A percentile compares a stretch with the other conserved stretches of the same genome.
Conservation (phyloP, 2,888 invertebrate species). For the Eristalis pertinax region DNA sequence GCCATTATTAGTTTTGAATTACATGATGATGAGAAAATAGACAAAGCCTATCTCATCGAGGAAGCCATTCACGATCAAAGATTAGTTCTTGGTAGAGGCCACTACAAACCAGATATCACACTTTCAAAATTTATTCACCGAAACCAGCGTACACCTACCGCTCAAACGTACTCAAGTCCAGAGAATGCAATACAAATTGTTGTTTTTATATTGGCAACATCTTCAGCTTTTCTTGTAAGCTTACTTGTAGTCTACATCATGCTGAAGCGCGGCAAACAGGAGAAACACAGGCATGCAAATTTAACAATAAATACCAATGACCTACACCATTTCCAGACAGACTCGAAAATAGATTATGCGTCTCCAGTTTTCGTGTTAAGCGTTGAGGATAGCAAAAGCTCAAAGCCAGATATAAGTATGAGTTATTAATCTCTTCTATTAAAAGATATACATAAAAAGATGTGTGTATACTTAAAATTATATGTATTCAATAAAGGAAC, state of each 20-base stretch:
- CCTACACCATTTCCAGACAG: constrained; percentile 71
- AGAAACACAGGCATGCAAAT: constrained; percentile 60
- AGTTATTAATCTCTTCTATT: constrained; percentile 22
- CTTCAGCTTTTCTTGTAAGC: constrained; percentile 90
- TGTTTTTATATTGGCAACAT: constrained; percentile 88
- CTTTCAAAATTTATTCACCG: constrained; percentile 85
- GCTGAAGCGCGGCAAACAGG: constrained; percentile 85
- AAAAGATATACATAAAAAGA: no score
- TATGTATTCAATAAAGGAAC: constrained; percentile 2
- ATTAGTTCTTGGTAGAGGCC: constrained; percentile 77
- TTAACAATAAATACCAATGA: constrained; percentile 45
- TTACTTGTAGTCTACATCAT: constrained; percentile 88
- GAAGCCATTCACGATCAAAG: constrained; percentile 85
- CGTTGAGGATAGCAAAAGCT: constrained; percentile 73
- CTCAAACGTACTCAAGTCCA: constrained; percentile 79
- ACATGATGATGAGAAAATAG: constrained; percentile 88
- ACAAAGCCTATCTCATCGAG: constrained; percentile 90
- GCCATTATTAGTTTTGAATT: constrained; percentile 85
- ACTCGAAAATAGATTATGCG: constrained; percentile 79
- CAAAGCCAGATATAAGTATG: constrained; percentile 32
- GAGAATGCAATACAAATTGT: constrained; percentile 86
- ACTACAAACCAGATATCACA: constrained; percentile 84
- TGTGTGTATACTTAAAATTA: not conserved
- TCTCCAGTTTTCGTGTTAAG: constrained; percentile 81
- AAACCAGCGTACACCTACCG: constrained; percentile 74